These are phyloP conservation scores for Oxyura jamaicensis DNA, from an alignment of 2,113 vertebrate genomes.

Conservation along the genomic window DNA sequence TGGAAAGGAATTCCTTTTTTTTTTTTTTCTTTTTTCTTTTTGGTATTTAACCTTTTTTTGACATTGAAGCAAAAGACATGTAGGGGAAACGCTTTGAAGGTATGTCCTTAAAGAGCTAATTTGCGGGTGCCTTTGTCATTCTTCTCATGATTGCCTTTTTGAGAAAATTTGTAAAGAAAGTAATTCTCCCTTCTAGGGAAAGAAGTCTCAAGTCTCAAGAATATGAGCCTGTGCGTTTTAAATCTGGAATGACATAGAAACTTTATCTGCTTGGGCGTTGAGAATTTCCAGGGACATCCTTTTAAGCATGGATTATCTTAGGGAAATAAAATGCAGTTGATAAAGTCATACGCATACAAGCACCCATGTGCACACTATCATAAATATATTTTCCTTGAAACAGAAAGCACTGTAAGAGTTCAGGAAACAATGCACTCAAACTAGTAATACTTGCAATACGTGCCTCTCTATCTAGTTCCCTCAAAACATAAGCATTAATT, in stretches of 20 bases:
- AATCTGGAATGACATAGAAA: background rate
- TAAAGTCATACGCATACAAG: no score
- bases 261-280: background rate
- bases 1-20: conserved; percentile 40
- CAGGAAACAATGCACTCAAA: background rate
- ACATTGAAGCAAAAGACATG: conserved; percentile 31
- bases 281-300: background rate
- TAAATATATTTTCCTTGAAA: background rate
- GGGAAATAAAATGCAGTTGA: background rate
- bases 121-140: background rate
- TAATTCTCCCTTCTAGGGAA: background rate
- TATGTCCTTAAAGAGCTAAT: conserved; percentile 34
- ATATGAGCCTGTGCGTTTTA: conserved; percentile 6
- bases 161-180: conserved; percentile 41
- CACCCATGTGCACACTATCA: background rate
- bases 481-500: background rate
- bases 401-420: background rate
- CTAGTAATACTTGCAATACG: background rate
- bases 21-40: background rate
- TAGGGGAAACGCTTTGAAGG: conserved; percentile 6
- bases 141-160: background rate
- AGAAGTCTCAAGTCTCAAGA: background rate
- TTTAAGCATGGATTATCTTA: background rate
- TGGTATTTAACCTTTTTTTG: conserved; percentile 44
- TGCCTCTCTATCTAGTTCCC: background rate